Evolutionary conservation across 2,113 vertebrate genomes (phyloP).

Genomic region (Semicossyphus pulcher): DNA sequence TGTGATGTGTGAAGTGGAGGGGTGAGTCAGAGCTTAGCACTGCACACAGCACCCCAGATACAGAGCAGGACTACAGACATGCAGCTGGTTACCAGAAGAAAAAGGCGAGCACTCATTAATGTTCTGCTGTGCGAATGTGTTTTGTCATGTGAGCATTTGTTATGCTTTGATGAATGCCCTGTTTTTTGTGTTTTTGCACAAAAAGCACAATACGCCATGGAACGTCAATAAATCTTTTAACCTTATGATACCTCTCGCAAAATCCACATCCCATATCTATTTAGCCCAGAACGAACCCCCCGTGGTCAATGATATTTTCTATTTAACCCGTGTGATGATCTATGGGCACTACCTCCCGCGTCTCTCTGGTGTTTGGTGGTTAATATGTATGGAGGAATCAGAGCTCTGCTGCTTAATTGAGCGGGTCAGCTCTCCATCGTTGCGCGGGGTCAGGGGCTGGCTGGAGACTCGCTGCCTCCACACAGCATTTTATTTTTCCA

Average conservation of each 20-base stretch:
- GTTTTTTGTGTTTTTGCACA: slow-evolving; percentile 47
- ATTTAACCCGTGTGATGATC: slow-evolving; percentile 57
- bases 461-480: slow-evolving; percentile 54
- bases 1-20: slow-evolving; percentile 77
- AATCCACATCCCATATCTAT: slow-evolving; percentile 57
- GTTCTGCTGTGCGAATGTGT: slow-evolving; percentile 4
- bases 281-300: slow-evolving; percentile 31
- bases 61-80: slow-evolving; percentile 54
- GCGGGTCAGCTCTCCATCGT: slow-evolving; percentile 49
- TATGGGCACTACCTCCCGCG: slow-evolving; percentile 8
- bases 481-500: slow-evolving; percentile 40
- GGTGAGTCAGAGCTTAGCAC: slow-evolving; percentile 66
- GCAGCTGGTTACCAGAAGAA: slow-evolving; percentile 64
- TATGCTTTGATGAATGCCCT: slow-evolving; percentile 45
- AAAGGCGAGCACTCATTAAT: background rate
- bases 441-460: slow-evolving; percentile 44
- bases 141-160: slow-evolving; percentile 40
- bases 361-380: slow-evolving; percentile 27
- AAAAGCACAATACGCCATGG: slow-evolving; percentile 27
- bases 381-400: slow-evolving; percentile 61
- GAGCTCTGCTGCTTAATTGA: slow-evolving; percentile 56
- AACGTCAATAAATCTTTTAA: slow-evolving; percentile 69
- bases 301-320: slow-evolving; percentile 49
- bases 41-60: slow-evolving; percentile 59
- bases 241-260: slow-evolving; percentile 39